Conservation (phyloP, 2,888 invertebrate species). For the Toxonevra muliebris region DNA sequence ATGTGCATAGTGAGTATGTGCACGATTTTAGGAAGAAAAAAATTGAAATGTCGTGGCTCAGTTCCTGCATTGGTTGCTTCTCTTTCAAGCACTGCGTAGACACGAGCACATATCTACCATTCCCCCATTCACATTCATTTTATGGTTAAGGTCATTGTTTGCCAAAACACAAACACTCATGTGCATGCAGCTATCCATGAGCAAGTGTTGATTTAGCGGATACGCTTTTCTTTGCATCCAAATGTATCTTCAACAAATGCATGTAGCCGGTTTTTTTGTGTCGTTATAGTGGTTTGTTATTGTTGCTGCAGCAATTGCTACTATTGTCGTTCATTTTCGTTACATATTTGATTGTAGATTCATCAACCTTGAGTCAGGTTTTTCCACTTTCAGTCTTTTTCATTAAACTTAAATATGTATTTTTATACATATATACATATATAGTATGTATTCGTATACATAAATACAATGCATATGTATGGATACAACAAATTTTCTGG, state of each 20-base stretch:
- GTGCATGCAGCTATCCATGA: conserved; percentile 13
- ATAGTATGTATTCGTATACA: background rate
- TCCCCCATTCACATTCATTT: background rate
- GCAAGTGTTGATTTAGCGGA: background rate
- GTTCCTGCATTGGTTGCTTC: too few relatives aligned
- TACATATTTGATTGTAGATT: conserved; percentile 37
- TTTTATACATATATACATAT: conserved; percentile 4
- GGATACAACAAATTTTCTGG: conserved; percentile 4
- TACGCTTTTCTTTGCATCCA: background rate
- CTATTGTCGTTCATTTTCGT: conserved; percentile 29
- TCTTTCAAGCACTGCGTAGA: too few relatives aligned
- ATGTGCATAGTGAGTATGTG: too few relatives aligned
- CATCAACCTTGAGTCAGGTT: conserved; percentile 60
- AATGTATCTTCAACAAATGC: too few relatives aligned
- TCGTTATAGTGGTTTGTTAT: background rate
- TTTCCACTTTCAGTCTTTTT: conserved; percentile 49
- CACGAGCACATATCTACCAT: too few relatives aligned
- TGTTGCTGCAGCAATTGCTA: background rate
- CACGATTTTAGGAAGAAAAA: too few relatives aligned
- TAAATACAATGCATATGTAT: background rate
- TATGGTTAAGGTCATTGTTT: conserved; percentile 43
- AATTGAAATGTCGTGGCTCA: too few relatives aligned
- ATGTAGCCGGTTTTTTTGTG: conserved; percentile 17
- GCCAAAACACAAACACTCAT: conserved; percentile 6
- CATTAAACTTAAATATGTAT: background rate